phyloP scores from a whole-genome alignment of 2,888 invertebrate genomes.

The Baronia brevicornis region DNA sequence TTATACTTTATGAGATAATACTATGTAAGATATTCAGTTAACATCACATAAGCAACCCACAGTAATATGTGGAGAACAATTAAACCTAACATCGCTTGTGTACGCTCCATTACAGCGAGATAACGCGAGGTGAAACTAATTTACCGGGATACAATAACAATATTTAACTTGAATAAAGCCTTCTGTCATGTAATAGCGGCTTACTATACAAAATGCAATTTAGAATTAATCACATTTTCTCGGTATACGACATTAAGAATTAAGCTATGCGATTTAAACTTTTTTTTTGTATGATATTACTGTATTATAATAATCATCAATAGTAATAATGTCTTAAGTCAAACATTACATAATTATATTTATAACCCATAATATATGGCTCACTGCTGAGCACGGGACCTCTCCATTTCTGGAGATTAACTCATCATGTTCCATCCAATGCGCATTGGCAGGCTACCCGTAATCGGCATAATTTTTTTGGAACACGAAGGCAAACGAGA shows the following conservation, averaged over 20 bases:
- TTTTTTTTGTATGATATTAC: no score
- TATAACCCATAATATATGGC: no score
- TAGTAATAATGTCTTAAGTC: no score
- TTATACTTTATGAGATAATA: constrained; percentile 16
- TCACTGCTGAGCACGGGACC: no score
- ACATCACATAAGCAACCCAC: constrained; percentile 22
- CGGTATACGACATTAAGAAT: constrained; percentile 2
- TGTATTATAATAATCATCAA: no score
- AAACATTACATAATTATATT: no score
- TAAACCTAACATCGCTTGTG: constrained; percentile 22
- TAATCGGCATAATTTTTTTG: no score
- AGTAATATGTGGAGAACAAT: constrained; percentile 31
- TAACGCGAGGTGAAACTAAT: constrained; percentile 25
- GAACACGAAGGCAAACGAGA: no score
- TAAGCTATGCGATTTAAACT: no score
- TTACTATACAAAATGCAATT: constrained; percentile 7
- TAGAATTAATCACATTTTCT: constrained; percentile 6
- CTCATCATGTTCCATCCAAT: no score
- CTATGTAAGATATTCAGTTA: constrained; percentile 26
- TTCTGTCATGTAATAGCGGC: constrained; percentile 15
- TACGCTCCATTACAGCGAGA: constrained; percentile 17
- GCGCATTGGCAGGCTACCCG: no score
- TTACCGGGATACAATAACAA: constrained; percentile 23
- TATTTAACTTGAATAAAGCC: constrained; percentile 22
- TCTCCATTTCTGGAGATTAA: no score